phyloP scores from a whole-genome alignment of 2,888 invertebrate genomes.

The Dolomedes plantarius region DNA sequence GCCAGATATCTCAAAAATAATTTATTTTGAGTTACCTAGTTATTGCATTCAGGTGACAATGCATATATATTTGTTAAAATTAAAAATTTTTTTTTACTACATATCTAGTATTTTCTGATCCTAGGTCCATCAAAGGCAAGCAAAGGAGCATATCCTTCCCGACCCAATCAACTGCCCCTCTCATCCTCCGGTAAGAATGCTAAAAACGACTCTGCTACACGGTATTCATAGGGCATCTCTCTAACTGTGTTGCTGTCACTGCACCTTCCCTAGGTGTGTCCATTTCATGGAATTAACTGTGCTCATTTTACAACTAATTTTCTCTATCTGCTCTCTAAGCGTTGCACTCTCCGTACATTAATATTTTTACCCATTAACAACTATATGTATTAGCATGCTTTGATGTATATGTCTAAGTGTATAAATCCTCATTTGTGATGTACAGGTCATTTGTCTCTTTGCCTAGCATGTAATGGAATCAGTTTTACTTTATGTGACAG shows the following conservation, averaged over 20 bases:
- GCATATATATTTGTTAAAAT: too few relatives aligned
- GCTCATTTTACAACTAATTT: constrained; percentile 53
- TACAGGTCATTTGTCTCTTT: constrained; percentile 8
- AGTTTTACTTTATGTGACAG: neutral
- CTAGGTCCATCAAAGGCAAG: constrained; percentile 55
- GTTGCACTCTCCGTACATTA: neutral
- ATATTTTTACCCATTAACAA: constrained; percentile 7
- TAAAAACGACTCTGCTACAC: constrained; percentile 69
- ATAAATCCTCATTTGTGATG: constrained; percentile 18
- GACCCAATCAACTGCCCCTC: constrained; percentile 66
- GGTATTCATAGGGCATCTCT: constrained; percentile 68
- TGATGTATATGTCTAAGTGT: constrained; percentile 4
- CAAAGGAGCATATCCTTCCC: constrained; percentile 46
- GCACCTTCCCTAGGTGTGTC: constrained; percentile 70
- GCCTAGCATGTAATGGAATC: constrained; percentile 19
- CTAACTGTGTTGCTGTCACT: constrained; percentile 63
- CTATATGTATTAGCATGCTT: neutral
- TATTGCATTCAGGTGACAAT: too few relatives aligned
- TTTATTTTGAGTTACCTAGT: too few relatives aligned
- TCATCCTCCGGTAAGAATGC: constrained; percentile 70
- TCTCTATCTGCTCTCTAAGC: constrained; percentile 22
- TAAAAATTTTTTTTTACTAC: too few relatives aligned
- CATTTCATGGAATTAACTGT: constrained; percentile 69
- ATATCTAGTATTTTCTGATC: neutral
- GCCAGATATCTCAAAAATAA: too few relatives aligned